These are phyloP conservation scores for Rhabdophis nuchalis DNA, from an alignment of 2,797 vertebrate genomes.

Conservation along the genomic window DNA sequence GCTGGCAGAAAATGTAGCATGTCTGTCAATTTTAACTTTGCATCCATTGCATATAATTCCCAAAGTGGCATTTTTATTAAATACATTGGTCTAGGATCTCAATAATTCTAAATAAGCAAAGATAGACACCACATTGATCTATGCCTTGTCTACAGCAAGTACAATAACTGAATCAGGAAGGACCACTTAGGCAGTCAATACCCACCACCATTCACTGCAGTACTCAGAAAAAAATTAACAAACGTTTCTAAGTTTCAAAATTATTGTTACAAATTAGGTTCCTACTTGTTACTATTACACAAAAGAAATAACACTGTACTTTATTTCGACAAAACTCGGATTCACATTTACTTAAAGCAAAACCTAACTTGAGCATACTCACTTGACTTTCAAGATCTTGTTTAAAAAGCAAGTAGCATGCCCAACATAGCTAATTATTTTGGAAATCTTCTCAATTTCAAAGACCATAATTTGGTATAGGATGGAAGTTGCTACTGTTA, in stretches of 20 bases:
- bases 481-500: not conserved
- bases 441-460: not conserved
- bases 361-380: not conserved
- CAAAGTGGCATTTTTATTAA: not conserved
- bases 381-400: not conserved
- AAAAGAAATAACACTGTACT: not conserved
- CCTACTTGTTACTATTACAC: not conserved
- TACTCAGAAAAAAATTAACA: not conserved
- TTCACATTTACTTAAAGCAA: not conserved
- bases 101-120: not conserved
- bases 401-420: not conserved
- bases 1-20: not conserved
- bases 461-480: not conserved
- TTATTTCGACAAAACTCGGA: not conserved
- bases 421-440: not conserved
- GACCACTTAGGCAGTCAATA: not conserved
- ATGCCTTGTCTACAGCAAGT: not conserved
- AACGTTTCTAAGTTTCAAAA: not conserved
- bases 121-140: not conserved
- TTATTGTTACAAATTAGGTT: not conserved
- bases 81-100: not conserved
- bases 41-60: not conserved
- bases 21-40: not conserved
- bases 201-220: not conserved
- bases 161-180: not conserved